Evolutionary conservation across 1,140 invertebrate genomes (phyloP), one percentile per base, ranked within the genome.

Genomic region (Meloidogyne exigua): DNA sequence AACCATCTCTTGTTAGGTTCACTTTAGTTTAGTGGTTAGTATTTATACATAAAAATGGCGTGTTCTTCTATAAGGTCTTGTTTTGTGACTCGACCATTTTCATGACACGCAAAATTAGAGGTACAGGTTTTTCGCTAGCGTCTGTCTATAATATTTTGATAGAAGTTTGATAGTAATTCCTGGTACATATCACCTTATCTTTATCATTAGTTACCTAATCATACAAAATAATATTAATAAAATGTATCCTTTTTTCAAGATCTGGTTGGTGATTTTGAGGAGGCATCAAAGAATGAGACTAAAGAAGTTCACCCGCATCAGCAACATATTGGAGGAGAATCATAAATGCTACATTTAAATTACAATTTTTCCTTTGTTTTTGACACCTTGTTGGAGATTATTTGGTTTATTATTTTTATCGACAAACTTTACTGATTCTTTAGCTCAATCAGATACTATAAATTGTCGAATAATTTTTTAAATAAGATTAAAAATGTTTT

Each of bases 221-320:
- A 32, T 32, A 32, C n/a, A 32, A 7, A 3, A 32, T 32, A 2
- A 3, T 32, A 32, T 3, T 32, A 32, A 7, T 3, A 32, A 3
- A 32, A 32, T 28, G 23, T 23, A 67, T 23, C 10, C 1, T 66
- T 26, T 66, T 68, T 26, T 77, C 44, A 57, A 78, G 76, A 78
- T 36, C n/a, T 78, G 28, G 71, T 78, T 28, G 76, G 76, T 3
- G 74, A 78, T 69, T 77, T 78, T 49, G 76, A 78, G n/a, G 76
- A 78, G 9, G 76, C 64, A 5, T 78, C 72, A 28, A 78, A 78
- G 73, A 76, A 76, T 26, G 76, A 78, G 32, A 32, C 39, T 28
- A 78, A 78, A 63, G 49, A 57, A 57, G 49, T 57, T 64, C 65
- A n/a, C 63, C 73, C 18, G 67, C 62, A 62, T 0, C 25, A 49